Percentiles rank a stretch among this genome's conserved stretches.
These are phyloP conservation scores for Anseranas semipalmata DNA, from an alignment of 2,113 vertebrate genomes.

Conservation along the genomic window DNA sequence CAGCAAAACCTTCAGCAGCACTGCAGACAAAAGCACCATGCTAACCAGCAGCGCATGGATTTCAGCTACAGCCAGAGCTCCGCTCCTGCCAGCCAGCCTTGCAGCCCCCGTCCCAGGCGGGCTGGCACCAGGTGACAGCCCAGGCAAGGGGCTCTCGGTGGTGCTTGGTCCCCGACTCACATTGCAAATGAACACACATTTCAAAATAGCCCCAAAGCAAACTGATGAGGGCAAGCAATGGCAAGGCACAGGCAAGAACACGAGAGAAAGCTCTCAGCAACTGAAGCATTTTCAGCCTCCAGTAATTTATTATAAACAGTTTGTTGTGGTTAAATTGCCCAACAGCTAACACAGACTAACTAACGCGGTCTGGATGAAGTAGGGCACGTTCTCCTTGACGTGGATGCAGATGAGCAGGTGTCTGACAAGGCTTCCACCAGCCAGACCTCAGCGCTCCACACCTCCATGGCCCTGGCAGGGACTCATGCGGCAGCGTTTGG, in stretches of 20 bases:
- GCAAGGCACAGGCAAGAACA: neutral
- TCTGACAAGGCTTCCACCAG: fast-evolving
- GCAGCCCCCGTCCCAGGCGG: too few species aligned
- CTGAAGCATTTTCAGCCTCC: neutral
- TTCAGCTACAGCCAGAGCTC: neutral
- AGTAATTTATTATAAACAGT: too few species aligned
- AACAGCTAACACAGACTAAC: neutral
- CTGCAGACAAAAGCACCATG: neutral
- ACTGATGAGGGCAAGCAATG: fast-evolving
- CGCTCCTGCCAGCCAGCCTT: fast-evolving
- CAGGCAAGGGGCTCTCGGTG: fast-evolving
- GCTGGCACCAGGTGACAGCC: too few species aligned
- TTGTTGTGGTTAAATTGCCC: neutral
- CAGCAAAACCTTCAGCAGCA: neutral
- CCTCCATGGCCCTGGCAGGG: fast-evolving
- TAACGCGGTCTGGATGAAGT: fast-evolving
- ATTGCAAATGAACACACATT: neutral
- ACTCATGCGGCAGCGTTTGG: fast-evolving
- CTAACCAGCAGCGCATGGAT: fast-evolving
- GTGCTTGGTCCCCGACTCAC: neutral
- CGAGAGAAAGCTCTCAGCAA: neutral
- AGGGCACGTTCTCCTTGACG: neutral
- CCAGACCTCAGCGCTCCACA: fast-evolving
- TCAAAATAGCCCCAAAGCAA: neutral
- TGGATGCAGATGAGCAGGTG: neutral